These are phyloP conservation scores for Patiria pectinifera DNA, from an alignment of 53 echinoderm and acorn worm genomes.

Conservation along the genomic window DNA sequence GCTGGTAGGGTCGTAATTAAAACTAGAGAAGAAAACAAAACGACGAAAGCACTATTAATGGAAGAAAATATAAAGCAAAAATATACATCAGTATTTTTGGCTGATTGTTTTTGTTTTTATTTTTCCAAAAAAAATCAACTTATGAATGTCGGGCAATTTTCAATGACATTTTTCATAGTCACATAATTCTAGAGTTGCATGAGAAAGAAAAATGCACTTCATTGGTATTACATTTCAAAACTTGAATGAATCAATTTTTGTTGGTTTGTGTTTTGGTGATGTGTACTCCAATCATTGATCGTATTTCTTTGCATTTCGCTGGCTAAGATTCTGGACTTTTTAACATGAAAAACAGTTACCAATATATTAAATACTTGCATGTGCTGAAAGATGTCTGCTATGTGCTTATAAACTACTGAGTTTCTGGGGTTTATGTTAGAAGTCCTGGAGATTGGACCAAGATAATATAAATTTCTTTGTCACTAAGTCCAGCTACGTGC, in stretches of 20 bases:
- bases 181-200: no score
- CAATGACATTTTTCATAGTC: not conserved
- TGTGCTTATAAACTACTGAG: no score
- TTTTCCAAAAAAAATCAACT: no score
- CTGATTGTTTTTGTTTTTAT: no score
- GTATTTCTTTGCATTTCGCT: not conserved
- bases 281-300: not conserved
- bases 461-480: no score
- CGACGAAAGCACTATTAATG: not conserved
- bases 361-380: not conserved
- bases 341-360: not conserved
- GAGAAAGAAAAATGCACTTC: no score
- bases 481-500: not conserved
- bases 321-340: not conserved
- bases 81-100: not conserved
- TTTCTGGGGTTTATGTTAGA: not conserved
- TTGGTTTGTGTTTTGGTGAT: not conserved
- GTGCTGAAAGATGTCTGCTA: no score
- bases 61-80: not conserved
- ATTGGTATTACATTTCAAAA: no score
- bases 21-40: constrained; percentile 57
- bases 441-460: not conserved
- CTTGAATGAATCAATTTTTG: no score
- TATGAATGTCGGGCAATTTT: no score
- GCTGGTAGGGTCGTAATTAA: constrained; percentile 76